Base-by-base conservation (phyloP, 2,113 vertebrate species). In the Silurus glanis region DNA sequence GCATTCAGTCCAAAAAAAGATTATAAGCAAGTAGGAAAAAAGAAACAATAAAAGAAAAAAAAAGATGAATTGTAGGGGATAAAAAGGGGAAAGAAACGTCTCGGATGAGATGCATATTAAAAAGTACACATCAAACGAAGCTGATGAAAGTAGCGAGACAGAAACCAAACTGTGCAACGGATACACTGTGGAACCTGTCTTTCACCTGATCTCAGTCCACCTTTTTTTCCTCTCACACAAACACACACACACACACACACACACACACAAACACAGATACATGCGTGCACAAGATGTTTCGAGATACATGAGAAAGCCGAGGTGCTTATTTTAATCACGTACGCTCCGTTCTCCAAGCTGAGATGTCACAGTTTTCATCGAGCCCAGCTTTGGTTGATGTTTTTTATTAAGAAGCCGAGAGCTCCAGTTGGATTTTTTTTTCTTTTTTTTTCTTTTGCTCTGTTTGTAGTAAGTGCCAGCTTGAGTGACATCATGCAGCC, bases 401-500 rank as follows among this genome's bases (percentile, higher is more conserved):
- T 86, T 86, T 82, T 62, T 82, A 86, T 86, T 86, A 82, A 86
- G 67, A 80, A 45, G 37, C 74, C 2, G 55, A 81, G 78, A 59
- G 78, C 45, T 81, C 79, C 79, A 86, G 85, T 19, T 59, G 61
- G 28, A 19, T 58, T 16, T 79, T 21, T 25, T 25, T 49, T 1
- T 75, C 28, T 66, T n/a, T 66, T 12, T 69, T 7, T n/a, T 16
- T 69, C 66, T 75, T 3, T n/a, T 6, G n/a, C 78, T 23, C 56
- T 49, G 80, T 82, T 75, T 82, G 85, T 82, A 49, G 85, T 37
- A 74, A 51, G 67, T 82, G 85, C 85, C 85, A 86, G 80, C 67
- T 19, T 19, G 69, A 75, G 85, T 86, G 85, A 86, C 80, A 86
- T 86, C 85, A 86, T 86, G 58, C 80, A 61, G 47, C 69, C 69